These are phyloP conservation scores for Rhopalosiphum maidis DNA, from an alignment of 1,140 invertebrate genomes.

Conservation along the genomic window DNA sequence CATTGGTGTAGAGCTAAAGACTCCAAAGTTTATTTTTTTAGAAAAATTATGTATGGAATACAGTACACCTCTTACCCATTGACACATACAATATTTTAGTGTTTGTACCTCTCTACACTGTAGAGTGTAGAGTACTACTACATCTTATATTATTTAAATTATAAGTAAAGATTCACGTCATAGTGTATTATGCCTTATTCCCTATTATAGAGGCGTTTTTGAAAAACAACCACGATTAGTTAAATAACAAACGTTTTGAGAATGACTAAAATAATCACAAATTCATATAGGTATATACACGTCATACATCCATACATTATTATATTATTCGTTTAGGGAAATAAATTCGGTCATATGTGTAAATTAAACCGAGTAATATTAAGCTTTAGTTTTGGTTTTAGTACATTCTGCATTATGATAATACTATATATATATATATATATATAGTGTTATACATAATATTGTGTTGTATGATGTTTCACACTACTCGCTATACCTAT, in stretches of 20 bases:
- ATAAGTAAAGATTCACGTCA: background rate
- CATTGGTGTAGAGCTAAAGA: background rate
- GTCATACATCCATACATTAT: too few species aligned
- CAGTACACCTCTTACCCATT: too few species aligned
- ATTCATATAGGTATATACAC: too few species aligned
- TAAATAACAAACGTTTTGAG: background rate
- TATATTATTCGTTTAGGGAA: too few species aligned
- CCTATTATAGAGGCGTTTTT: background rate
- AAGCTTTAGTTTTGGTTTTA: background rate
- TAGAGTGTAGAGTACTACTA: background rate
- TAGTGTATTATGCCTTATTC: background rate
- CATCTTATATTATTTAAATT: background rate
- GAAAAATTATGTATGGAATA: background rate
- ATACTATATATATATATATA: background rate
- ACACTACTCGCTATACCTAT: background rate
- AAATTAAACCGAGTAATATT: background rate
- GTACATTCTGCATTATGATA: background rate
- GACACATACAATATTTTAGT: background rate
- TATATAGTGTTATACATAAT: background rate
- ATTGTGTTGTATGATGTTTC: background rate
- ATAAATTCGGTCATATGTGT: background rate
- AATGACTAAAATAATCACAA: background rate
- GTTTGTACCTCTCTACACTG: background rate
- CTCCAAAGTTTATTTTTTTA: background rate
- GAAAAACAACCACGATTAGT: background rate